phyloP scores from a whole-genome alignment of 1,140 invertebrate genomes.

The Drosophila serrata region DNA sequence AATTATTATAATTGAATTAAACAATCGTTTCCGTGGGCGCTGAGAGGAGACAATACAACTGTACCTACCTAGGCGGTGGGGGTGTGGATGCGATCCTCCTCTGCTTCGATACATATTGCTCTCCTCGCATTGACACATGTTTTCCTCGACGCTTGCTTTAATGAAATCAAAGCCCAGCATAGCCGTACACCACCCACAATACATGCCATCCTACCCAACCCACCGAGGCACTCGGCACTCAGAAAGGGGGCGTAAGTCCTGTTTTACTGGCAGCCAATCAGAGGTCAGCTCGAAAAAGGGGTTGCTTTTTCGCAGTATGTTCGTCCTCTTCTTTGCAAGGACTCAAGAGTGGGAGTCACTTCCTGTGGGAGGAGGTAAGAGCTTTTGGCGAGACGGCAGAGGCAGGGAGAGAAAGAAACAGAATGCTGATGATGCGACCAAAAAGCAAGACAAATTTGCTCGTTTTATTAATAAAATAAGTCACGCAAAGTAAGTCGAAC shows the following conservation, averaged over 20 bases:
- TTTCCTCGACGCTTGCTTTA: slow-evolving; percentile 64
- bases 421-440: slow-evolving; percentile 60
- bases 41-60: slow-evolving; percentile 53
- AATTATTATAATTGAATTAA: slow-evolving; percentile 86
- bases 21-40: slow-evolving; percentile 53
- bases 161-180: slow-evolving; percentile 69
- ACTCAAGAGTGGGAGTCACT: not conserved
- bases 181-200: slow-evolving; percentile 54
- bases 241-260: slow-evolving; percentile 30
- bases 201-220: not conserved
- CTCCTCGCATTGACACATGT: slow-evolving; percentile 22
- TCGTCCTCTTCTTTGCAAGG: slow-evolving; percentile 30
- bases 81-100: slow-evolving; percentile 11
- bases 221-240: slow-evolving; percentile 1
- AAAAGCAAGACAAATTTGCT: slow-evolving; percentile 83
- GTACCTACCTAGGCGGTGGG: slow-evolving; percentile 38
- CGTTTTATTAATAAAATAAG: slow-evolving; percentile 84
- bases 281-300: slow-evolving; percentile 5
- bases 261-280: slow-evolving; percentile 16
- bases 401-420: slow-evolving; percentile 22
- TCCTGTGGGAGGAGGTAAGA: not conserved
- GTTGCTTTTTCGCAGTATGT: slow-evolving; percentile 23
- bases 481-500: slow-evolving; percentile 83
- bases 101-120: slow-evolving; percentile 24
- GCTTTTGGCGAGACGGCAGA: slow-evolving; percentile 20